Evolutionary conservation across 2,113 vertebrate species (phyloP), one percentile per base, ranked within the genome.

Genomic region (Triplophysa rosa): DNA sequence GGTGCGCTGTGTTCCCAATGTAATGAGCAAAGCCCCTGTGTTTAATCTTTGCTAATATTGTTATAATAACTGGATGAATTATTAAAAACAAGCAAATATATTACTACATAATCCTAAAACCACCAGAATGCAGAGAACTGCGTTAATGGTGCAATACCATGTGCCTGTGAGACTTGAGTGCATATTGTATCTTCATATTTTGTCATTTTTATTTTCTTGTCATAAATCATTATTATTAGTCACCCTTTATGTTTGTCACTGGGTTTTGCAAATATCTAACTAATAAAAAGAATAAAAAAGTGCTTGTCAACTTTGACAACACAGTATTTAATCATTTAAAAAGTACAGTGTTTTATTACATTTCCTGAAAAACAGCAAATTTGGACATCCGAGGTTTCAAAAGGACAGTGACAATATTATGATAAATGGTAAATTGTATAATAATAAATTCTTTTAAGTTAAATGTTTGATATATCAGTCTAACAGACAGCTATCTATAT

Each of bases 11-110:
- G 91, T 91, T 93, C 92, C 90, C 90, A 93, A 92, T 90, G 92
- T 92, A 93, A 93, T 94, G 92, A 92, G 89, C 87, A 89, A 84
- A 87, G 89, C 89, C 86, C 89, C 83, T 89, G 89, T 92, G 89
- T 93, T 93, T 93, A 93, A 93, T 93, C 90, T 91, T 87, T 87
- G 91, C 93, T 93, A 93, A 93, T 93, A 92, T 92, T 92, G 91
- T 92, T 93, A 93, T 91, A 93, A 93, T 92, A 93, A 92, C 89
- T 85, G 82, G 88, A 92, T 93, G 88, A 93, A 94, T 93, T 92
- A 94, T 94, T 94, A 89, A 93, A 94, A 93, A 93, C 90, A 93
- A 91, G 90, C 88, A 91, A 89, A 90, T 91, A 45, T 62, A 87
- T 56, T 64, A 85, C 84, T 84, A 87, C 90, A 89, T 77, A 78